Evolutionary conservation across 2,888 invertebrate species (phyloP).

Genomic region (Synergus umbraculus): DNA sequence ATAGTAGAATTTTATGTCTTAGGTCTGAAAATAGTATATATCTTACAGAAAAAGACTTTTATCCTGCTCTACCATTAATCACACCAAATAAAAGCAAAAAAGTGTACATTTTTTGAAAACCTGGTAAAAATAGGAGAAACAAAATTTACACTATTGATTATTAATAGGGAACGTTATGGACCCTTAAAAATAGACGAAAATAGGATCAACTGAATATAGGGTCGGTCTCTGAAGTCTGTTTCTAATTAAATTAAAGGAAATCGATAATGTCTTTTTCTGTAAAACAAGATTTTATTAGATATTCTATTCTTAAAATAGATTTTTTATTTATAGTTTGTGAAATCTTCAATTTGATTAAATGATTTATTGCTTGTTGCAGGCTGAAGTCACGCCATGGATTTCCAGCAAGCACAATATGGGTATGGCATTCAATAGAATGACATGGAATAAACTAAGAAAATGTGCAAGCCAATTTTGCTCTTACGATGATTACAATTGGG

Average conservation of each 20-base stretch:
- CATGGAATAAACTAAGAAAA: conserved; percentile 90
- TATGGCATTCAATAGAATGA: conserved; percentile 93
- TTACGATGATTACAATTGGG: conserved; percentile 99
- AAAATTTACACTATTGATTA: no score
- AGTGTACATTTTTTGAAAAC: no score
- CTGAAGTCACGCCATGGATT: conserved; percentile 95
- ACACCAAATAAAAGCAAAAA: no score
- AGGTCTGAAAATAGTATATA: neutral
- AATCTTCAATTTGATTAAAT: neutral
- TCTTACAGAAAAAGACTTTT: neutral
- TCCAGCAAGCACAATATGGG: conserved; percentile 99
- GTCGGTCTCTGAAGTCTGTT: no score
- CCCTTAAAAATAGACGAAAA: no score
- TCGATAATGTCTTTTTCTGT: neutral
- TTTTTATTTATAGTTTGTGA: neutral
- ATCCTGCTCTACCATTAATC: no score
- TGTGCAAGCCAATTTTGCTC: conserved; percentile 93
- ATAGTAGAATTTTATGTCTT: neutral
- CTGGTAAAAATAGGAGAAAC: no score
- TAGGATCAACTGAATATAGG: no score
- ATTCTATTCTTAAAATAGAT: neutral
- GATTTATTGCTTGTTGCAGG: conserved; percentile 79
- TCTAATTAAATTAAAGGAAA: neutral
- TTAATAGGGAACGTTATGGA: no score
- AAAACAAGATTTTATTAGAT: neutral